These are phyloP conservation scores for Cotesia congregata DNA, from an alignment of 2,888 invertebrate genomes.

Conservation along the genomic window DNA sequence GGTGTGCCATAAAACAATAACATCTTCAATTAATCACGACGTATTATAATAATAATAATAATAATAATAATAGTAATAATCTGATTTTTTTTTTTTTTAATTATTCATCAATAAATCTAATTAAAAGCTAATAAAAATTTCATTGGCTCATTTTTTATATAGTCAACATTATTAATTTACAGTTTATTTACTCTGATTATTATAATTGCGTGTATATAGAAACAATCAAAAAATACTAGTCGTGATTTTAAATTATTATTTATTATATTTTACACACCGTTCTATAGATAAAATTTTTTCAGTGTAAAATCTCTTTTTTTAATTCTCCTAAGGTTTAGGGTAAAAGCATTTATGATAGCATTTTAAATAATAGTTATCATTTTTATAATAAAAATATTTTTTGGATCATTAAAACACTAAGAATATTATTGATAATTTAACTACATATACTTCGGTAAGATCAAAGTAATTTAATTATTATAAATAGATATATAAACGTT, in stretches of 20 bases:
- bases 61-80: not conserved
- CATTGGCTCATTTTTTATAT: slow-evolving; percentile 37
- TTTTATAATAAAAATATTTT: not conserved
- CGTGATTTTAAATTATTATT: slow-evolving; percentile 13
- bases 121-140: slow-evolving; percentile 40
- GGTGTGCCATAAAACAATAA: slow-evolving; percentile 26
- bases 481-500: not conserved
- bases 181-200: slow-evolving; percentile 27
- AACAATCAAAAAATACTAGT: slow-evolving; percentile 35
- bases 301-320: not conserved
- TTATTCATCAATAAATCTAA: slow-evolving; percentile 38
- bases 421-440: not conserved
- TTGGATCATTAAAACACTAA: not conserved
- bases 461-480: slow-evolving; percentile 6
- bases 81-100: not conserved
- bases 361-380: not conserved
- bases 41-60: slow-evolving; percentile 27
- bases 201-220: slow-evolving; percentile 4
- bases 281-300: not conserved
- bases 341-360: not conserved
- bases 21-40: slow-evolving; percentile 38
- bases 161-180: slow-evolving; percentile 16
- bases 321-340: not conserved
- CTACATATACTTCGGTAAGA: not conserved
- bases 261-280: slow-evolving; percentile 2